Conservation (phyloP, 2,113 vertebrate genomes). For the Tretioscincus oriximinensis region DNA sequence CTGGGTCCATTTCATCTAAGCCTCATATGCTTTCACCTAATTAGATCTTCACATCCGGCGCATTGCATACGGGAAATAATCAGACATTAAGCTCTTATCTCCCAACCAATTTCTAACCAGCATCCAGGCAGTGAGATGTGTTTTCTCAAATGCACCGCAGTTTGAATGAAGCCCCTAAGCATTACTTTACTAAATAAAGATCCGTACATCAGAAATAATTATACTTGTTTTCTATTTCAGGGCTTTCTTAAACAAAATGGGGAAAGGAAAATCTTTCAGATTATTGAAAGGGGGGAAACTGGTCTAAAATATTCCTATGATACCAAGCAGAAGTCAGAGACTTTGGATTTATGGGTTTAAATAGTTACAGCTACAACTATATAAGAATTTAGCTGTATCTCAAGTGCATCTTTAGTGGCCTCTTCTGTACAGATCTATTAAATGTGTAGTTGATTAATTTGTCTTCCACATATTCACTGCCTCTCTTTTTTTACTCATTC, state of each 20-base stretch:
- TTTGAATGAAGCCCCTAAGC: conserved; percentile 10
- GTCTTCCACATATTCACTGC: conserved; percentile 30
- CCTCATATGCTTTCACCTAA: conserved; percentile 27
- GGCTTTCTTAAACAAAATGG: not conserved
- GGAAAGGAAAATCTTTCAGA: not conserved
- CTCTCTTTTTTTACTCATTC: not conserved
- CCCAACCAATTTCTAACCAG: conserved; percentile 10
- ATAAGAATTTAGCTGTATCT: conserved; percentile 49
- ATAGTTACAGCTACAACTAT: conserved; percentile 58
- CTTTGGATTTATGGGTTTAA: conserved; percentile 56
- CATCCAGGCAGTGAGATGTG: not conserved
- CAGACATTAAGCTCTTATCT: not conserved
- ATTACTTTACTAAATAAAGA: conserved; percentile 1
- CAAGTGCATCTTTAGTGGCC: conserved; percentile 45
- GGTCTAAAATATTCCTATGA: conserved; percentile 43
- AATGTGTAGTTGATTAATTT: conserved; percentile 46
- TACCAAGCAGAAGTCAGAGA: conserved; percentile 48
- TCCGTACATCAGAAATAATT: not conserved
- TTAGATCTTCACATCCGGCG: conserved; percentile 20
- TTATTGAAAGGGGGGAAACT: not conserved
- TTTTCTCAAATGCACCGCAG: not conserved
- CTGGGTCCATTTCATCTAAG: conserved; percentile 12
- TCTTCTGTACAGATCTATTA: conserved; percentile 18
- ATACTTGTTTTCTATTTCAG: conserved; percentile 7
- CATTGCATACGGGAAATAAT: conserved; percentile 17